These are phyloP conservation scores for Cotesia glomerata DNA, from an alignment of 1,140 invertebrate species.

Conservation along the genomic window DNA sequence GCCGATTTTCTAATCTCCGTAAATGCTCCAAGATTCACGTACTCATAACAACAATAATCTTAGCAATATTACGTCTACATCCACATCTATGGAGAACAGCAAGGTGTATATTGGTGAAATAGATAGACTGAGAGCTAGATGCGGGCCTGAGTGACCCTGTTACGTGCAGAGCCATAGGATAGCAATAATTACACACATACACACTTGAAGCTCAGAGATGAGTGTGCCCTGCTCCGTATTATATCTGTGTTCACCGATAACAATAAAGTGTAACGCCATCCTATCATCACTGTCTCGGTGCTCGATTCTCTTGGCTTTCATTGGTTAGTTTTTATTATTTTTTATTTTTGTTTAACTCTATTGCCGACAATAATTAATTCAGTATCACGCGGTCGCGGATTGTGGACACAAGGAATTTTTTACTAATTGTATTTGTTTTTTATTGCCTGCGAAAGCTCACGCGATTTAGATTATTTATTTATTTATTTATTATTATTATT, in stretches of 20 bases:
- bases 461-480: conserved; percentile 2
- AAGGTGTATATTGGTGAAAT: conserved; percentile 6
- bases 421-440: conserved; percentile 31
- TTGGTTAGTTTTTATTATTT: conserved; percentile 1
- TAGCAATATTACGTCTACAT: background rate
- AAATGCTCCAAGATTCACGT: conserved; percentile 12
- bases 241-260: background rate
- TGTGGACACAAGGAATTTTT: conserved; percentile 33
- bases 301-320: background rate
- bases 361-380: conserved; percentile 34
- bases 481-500: background rate
- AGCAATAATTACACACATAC: conserved; percentile 7
- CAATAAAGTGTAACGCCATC: conserved; percentile 16
- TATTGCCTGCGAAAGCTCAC: conserved; percentile 15
- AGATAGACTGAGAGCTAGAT: background rate
- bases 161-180: conserved; percentile 19
- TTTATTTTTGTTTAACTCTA: background rate
- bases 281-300: background rate
- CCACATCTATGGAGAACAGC: background rate
- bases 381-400: conserved; percentile 34
- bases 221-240: background rate
- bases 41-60: background rate
- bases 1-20: conserved; percentile 14
- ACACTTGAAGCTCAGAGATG: background rate
- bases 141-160: conserved; percentile 23